Conservation (phyloP, 2,113 vertebrate species). For the Hemiscyllium ocellatum region DNA sequence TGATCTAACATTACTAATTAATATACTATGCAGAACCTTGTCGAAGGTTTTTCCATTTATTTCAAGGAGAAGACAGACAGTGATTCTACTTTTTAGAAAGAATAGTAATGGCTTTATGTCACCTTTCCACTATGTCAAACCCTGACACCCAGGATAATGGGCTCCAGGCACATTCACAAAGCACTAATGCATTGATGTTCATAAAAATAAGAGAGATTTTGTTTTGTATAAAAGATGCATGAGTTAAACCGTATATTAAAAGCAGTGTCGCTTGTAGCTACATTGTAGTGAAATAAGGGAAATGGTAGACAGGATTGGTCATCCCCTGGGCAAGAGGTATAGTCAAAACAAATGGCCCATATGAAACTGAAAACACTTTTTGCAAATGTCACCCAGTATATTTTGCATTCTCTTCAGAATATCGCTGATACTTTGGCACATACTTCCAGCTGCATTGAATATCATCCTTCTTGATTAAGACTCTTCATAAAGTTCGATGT, state of each 20-base stretch:
- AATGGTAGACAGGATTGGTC: not conserved
- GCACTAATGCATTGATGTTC: not conserved
- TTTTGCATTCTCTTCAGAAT: not conserved
- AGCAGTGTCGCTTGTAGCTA: not conserved
- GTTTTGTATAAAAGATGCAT: not conserved
- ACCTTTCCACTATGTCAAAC: not conserved
- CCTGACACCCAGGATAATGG: not conserved
- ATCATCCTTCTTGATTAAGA: not conserved
- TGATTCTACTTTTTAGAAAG: not conserved
- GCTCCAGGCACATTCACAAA: not conserved
- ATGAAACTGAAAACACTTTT: not conserved
- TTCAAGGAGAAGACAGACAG: not conserved
- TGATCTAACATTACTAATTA: no score
- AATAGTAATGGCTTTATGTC: not conserved
- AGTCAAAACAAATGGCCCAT: not conserved
- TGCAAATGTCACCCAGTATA: not conserved
- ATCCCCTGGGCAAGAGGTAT: not conserved
- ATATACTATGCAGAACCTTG: no score
- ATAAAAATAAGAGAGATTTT: not conserved
- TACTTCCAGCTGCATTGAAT: not conserved
- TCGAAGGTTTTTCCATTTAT: not conserved
- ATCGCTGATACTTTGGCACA: not conserved
- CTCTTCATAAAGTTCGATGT: not conserved
- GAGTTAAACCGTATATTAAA: not conserved
- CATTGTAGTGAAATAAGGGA: not conserved